Evolutionary conservation across 2,888 invertebrate genomes (phyloP).

Genomic region (Nemapogon koenigi): DNA sequence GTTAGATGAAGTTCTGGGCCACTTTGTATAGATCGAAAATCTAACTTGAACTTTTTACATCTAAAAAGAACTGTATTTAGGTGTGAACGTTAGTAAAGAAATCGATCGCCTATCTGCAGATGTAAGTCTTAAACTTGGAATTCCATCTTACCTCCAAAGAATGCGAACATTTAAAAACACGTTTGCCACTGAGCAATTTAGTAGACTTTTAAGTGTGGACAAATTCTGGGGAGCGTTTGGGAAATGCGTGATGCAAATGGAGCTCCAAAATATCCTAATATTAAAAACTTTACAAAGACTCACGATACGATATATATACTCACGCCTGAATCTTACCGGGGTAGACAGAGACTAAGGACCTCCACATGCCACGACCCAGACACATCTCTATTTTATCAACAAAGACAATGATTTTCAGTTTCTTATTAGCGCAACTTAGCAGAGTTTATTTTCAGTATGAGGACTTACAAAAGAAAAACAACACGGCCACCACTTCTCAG

Average conservation of each 20-base stretch:
- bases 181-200: constrained; percentile 8
- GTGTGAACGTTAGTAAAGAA: constrained; percentile 8
- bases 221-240: constrained; percentile 11
- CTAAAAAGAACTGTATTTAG: constrained; percentile 9
- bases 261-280: constrained; percentile 8
- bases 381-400: too few species aligned
- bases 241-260: constrained; percentile 3
- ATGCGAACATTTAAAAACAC: constrained; percentile 11
- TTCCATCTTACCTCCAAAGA: constrained; percentile 10
- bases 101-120: constrained; percentile 6
- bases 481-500: too few species aligned
- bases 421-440: too few species aligned
- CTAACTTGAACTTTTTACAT: constrained; percentile 10
- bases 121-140: constrained; percentile 9
- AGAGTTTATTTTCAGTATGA: too few species aligned
- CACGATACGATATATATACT: too few species aligned
- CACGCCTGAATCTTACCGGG: too few species aligned
- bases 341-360: too few species aligned
- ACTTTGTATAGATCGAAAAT: constrained; percentile 5
- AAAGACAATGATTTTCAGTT: too few species aligned
- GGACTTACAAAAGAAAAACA: too few species aligned
- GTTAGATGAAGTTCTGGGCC: too few species aligned
- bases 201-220: background rate
- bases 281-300: too few species aligned
- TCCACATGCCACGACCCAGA: too few species aligned